phyloP scores from a whole-genome alignment of 2,113 vertebrate genomes.

The Pholis gunnellus region DNA sequence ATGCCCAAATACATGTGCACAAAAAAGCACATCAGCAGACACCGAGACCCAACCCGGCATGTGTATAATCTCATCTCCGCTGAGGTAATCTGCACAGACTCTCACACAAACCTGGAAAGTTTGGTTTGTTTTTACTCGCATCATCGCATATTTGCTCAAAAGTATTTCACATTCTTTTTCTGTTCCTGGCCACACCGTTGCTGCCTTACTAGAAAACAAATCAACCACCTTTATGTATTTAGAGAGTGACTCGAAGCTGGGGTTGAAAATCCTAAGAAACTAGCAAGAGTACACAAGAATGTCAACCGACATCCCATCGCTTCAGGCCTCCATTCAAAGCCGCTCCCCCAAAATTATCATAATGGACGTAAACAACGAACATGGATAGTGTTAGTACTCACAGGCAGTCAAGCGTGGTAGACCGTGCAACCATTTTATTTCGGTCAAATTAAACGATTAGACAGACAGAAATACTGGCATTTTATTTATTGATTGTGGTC shows the following conservation, averaged over 20 bases:
- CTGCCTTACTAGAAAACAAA: neutral
- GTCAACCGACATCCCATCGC: too few species aligned
- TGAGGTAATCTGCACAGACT: constrained; percentile 54
- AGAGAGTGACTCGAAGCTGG: neutral
- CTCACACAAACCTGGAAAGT: constrained; percentile 36
- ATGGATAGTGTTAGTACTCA: too few species aligned
- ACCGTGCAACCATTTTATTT: neutral
- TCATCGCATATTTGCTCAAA: constrained; percentile 38
- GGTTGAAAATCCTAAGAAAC: neutral
- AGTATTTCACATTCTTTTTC: constrained; percentile 13
- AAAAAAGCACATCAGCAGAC: constrained; percentile 44
- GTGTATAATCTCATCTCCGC: constrained; percentile 54
- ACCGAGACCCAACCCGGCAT: constrained; percentile 42
- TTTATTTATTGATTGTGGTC: too few species aligned
- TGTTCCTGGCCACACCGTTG: neutral
- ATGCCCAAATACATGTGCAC: constrained; percentile 28
- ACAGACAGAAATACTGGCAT: neutral
- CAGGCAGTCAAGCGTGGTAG: too few species aligned
- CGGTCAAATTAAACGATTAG: neutral
- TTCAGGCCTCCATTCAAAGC: too few species aligned
- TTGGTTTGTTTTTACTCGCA: constrained; percentile 41
- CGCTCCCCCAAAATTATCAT: too few species aligned
- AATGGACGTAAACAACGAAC: too few species aligned
- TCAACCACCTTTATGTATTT: neutral
- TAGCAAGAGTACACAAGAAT: neutral